These are phyloP conservation scores for Trinectes maculatus DNA, from an alignment of 2,113 vertebrate species.

Conservation along the genomic window DNA sequence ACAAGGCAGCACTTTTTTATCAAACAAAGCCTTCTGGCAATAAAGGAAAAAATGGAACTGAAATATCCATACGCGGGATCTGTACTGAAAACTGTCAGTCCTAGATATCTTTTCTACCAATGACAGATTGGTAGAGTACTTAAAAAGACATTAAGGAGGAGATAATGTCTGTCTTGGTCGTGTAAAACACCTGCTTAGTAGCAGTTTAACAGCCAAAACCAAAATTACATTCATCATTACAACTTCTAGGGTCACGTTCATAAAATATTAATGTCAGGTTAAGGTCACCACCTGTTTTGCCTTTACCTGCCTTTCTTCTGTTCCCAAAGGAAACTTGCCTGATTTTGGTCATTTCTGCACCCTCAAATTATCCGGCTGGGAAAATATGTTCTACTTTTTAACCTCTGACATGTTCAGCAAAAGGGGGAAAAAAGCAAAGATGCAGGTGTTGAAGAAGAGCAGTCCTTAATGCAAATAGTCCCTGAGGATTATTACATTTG, in stretches of 20 bases:
- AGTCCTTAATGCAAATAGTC: constrained; percentile 42
- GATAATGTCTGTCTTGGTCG: constrained; percentile 36
- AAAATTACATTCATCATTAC: constrained; percentile 71
- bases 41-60: too few relatives aligned
- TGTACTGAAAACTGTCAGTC: not conserved
- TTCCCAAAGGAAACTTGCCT: constrained; percentile 56
- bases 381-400: constrained; percentile 60
- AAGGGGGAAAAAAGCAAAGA: constrained; percentile 23
- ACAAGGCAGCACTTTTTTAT: not conserved
- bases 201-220: constrained; percentile 53
- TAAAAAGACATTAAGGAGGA: constrained; percentile 61
- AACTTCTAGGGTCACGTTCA: constrained; percentile 70
- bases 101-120: constrained; percentile 17
- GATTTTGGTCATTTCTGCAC: constrained; percentile 52
- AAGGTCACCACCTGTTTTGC: constrained; percentile 74
- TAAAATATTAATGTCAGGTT: constrained; percentile 78
- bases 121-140: constrained; percentile 52
- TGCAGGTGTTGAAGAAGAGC: constrained; percentile 52
- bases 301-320: constrained; percentile 48
- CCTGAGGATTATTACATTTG: constrained; percentile 7
- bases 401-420: constrained; percentile 27
- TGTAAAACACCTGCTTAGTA: constrained; percentile 70
- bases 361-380: constrained; percentile 70
- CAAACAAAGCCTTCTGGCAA: too few relatives aligned
- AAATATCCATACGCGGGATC: too few relatives aligned